Conservation (phyloP, 2,797 vertebrate species). For the Zalophus californianus region DNA sequence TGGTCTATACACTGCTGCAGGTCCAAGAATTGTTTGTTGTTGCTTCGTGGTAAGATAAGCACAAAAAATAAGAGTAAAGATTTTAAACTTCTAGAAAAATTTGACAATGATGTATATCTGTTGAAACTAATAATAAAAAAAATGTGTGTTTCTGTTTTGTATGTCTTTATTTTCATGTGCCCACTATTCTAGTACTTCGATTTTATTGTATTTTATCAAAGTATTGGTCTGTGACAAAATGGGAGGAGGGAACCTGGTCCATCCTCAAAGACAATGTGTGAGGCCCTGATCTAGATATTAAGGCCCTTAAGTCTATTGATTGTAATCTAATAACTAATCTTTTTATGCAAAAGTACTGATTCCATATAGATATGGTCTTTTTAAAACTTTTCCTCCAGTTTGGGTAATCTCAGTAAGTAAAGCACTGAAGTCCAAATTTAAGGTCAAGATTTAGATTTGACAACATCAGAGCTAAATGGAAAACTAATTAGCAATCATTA, state of each 20-base stretch:
- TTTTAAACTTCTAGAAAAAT: background rate
- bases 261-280: background rate
- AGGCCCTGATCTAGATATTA: background rate
- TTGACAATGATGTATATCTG: background rate
- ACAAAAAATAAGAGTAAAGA: background rate
- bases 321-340: background rate
- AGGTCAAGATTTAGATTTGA: constrained; percentile 8
- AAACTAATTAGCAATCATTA: constrained; percentile 33
- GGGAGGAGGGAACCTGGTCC: background rate
- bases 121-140: background rate
- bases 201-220: constrained; percentile 17
- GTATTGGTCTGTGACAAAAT: background rate
- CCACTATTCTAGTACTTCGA: background rate
- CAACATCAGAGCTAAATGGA: background rate
- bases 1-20: background rate
- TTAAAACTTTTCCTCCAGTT: background rate
- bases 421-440: background rate
- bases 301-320: background rate
- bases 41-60: background rate
- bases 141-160: background rate
- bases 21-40: background rate
- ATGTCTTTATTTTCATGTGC: constrained; percentile 24
- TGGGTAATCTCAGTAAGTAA: constrained; percentile 30
- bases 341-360: constrained; percentile 37
- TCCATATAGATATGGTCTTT: background rate